Conservation (phyloP, 2,888 invertebrate genomes). For the Acrocera orbiculus region DNA sequence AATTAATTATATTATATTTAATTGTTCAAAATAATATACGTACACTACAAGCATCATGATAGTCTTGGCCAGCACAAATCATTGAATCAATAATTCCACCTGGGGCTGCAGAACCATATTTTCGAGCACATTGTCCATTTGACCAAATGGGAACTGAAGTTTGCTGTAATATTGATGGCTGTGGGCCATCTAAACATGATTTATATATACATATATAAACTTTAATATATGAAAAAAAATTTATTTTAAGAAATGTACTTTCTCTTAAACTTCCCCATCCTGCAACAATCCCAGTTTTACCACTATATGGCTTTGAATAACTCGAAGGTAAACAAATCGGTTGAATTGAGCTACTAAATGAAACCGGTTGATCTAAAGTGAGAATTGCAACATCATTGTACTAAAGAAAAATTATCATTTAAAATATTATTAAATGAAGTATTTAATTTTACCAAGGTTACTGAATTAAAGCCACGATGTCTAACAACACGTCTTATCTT, state of each 20-base stretch:
- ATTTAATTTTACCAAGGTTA: slow-evolving; percentile 51
- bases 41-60: slow-evolving; percentile 80
- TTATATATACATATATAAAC: not conserved
- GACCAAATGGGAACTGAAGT: slow-evolving; percentile 72
- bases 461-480: slow-evolving; percentile 66
- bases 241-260: slow-evolving; percentile 32
- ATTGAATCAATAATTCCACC: slow-evolving; percentile 78
- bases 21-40: slow-evolving; percentile 24
- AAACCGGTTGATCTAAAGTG: slow-evolving; percentile 58
- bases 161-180: slow-evolving; percentile 64
- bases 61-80: slow-evolving; percentile 70
- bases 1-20: not conserved
- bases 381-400: slow-evolving; percentile 73
- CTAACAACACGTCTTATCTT: slow-evolving; percentile 69
- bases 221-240: not conserved
- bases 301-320: slow-evolving; percentile 41
- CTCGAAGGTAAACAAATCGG: slow-evolving; percentile 57
- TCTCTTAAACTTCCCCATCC: slow-evolving; percentile 78
- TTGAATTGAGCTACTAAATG: slow-evolving; percentile 50
- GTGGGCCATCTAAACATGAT: slow-evolving; percentile 50
- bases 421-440: not conserved
- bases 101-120: slow-evolving; percentile 69
- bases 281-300: slow-evolving; percentile 59
- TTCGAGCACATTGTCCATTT: slow-evolving; percentile 55
- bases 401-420: slow-evolving; percentile 23